A percentile compares a stretch with the other conserved stretches of the same genome.
These are phyloP conservation scores for Tiliacea citrago DNA, from an alignment of 2,888 invertebrate species.

Conservation along the genomic window DNA sequence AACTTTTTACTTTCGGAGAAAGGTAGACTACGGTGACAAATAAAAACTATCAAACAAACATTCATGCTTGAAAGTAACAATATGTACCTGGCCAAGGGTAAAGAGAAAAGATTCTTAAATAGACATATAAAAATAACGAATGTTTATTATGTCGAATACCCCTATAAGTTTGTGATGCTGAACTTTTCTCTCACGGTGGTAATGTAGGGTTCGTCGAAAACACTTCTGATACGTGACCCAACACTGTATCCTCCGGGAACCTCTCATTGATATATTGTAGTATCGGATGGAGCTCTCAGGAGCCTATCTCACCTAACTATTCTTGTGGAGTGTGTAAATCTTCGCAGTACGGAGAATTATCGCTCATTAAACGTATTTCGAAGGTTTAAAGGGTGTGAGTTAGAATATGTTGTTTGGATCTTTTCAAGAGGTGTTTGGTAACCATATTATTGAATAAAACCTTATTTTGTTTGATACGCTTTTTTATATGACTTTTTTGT, in stretches of 20 bases:
- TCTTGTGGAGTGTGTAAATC: slow-evolving; percentile 80
- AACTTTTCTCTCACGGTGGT: slow-evolving; percentile 74
- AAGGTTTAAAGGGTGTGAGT: slow-evolving; percentile 70
- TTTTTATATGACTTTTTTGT: background rate
- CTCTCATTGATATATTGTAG: slow-evolving; percentile 83
- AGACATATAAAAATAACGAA: slow-evolving; percentile 41
- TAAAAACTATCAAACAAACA: slow-evolving; percentile 8
- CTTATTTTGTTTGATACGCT: background rate
- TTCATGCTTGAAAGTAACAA: slow-evolving; percentile 21
- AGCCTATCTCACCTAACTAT: slow-evolving; percentile 76
- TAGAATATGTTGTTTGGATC: slow-evolving; percentile 39
- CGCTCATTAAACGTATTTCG: slow-evolving; percentile 79
- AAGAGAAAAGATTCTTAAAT: slow-evolving; percentile 37
- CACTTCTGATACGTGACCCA: slow-evolving; percentile 85
- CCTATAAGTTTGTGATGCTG: slow-evolving; percentile 40
- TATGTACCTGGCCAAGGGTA: background rate
- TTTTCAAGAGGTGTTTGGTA: slow-evolving; percentile 12
- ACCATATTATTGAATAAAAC: background rate
- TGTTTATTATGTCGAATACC: slow-evolving; percentile 55
- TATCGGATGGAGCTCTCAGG: slow-evolving; percentile 69
- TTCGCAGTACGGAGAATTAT: slow-evolving; percentile 78
- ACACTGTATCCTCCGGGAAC: slow-evolving; percentile 79
- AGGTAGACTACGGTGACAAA: slow-evolving; percentile 11
- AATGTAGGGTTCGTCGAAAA: slow-evolving; percentile 82
- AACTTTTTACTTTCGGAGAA: slow-evolving; percentile 1